Percentiles rank a stretch among this genome's conserved stretches.
These are phyloP conservation scores for Phymastichus coffea DNA, from an alignment of 1,140 invertebrate species.

Conservation along the genomic window DNA sequence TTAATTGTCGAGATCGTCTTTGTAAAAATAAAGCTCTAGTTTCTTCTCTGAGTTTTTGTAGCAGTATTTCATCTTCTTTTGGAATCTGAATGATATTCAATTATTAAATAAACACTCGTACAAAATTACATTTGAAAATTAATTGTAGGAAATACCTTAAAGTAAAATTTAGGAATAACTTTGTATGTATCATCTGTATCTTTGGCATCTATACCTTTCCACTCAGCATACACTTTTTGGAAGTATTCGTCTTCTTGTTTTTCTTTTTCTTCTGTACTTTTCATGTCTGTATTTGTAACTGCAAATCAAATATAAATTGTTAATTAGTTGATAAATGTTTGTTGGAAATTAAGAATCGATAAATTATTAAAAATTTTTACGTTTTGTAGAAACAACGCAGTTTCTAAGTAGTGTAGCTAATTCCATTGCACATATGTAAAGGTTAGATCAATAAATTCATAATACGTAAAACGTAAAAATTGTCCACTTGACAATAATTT, in stretches of 20 bases:
- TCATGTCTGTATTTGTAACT: slow-evolving; percentile 5
- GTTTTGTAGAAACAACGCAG: slow-evolving; percentile 20
- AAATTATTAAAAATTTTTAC: slow-evolving; percentile 4
- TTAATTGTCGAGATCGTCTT: slow-evolving; percentile 75
- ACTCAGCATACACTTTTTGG: slow-evolving; percentile 58
- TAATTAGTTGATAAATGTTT: background rate
- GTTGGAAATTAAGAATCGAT: background rate
- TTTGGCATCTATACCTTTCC: slow-evolving; percentile 57
- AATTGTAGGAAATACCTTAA: slow-evolving; percentile 53
- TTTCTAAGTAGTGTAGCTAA: slow-evolving; percentile 24
- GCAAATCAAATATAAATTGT: background rate
- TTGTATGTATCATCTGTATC: slow-evolving; percentile 49
- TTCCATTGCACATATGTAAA: slow-evolving; percentile 13
- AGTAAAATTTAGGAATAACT: slow-evolving; percentile 77
- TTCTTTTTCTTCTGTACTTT: slow-evolving; percentile 36
- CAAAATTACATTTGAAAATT: slow-evolving; percentile 4
- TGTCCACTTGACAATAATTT: no score
- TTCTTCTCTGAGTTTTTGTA: slow-evolving; percentile 83
- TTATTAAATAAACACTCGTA: background rate
- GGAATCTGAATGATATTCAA: slow-evolving; percentile 60
- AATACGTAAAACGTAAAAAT: no score
- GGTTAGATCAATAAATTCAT: slow-evolving; percentile 17
- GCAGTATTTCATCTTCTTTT: slow-evolving; percentile 71
- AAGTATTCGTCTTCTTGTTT: slow-evolving; percentile 59
- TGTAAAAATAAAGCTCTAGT: slow-evolving; percentile 83